Conservation (phyloP, 2,113 vertebrate species). For the Anolis sagrei region DNA sequence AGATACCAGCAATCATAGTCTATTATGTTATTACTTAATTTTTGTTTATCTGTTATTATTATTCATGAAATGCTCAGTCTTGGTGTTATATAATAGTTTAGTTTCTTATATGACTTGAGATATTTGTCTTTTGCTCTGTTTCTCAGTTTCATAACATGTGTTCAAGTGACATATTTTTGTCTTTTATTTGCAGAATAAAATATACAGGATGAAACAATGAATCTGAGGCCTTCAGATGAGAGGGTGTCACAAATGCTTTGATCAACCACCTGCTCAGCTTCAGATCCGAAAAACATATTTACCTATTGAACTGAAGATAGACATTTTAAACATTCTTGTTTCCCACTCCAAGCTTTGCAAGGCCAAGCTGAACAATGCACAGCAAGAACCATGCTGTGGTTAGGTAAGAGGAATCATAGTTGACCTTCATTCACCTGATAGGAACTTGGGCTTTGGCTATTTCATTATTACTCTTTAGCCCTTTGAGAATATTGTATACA, state of each 20-base stretch:
- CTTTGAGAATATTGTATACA: not conserved
- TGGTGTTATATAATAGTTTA: not conserved
- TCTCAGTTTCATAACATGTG: not conserved
- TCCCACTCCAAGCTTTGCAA: not conserved
- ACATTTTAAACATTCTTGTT: not conserved
- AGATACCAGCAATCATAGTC: too few relatives aligned
- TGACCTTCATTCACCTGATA: not conserved
- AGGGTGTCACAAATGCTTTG: not conserved
- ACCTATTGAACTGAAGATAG: not conserved
- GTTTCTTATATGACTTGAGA: not conserved
- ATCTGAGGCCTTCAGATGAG: not conserved
- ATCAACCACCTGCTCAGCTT: not conserved
- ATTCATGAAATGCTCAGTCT: not conserved
- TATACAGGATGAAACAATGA: not conserved
- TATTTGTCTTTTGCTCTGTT: not conserved
- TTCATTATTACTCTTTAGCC: constrained; percentile 6
- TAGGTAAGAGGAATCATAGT: constrained; percentile 3
- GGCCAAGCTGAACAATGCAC: not conserved
- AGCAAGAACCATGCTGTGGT: not conserved
- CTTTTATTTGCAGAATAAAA: not conserved
- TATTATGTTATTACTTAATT: too few relatives aligned
- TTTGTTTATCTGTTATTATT: too few relatives aligned
- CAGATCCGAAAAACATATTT: not conserved
- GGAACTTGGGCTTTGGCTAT: not conserved
- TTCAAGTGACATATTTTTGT: not conserved